Evolutionary conservation across 1,140 invertebrate genomes (phyloP), one percentile per base, ranked within the genome.

Genomic region (Habropoda laboriosa): DNA sequence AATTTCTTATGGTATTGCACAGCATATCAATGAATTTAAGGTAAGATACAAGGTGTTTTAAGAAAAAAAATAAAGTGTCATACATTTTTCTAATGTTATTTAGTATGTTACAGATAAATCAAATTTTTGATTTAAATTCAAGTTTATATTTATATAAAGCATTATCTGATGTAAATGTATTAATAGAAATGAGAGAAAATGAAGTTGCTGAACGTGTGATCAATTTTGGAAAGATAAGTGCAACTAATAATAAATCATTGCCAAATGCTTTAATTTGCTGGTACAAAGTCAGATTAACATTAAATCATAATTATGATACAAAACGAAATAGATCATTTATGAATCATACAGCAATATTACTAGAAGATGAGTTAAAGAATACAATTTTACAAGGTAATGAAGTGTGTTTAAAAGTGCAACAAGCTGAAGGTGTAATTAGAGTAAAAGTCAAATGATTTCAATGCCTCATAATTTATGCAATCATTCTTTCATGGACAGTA

Each of bases 11-110:
- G 79, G 82, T n/a, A 91, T 94, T 55, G 92, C 93, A 35, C 87
- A 93, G 68, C 91, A 91, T 64, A 94, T 94, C 71, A 94, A 94
- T 73, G 81, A 91, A 74, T 94, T 90, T 76, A 90, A 93, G 90
- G 94, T 94, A 64, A 81, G 10, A 66, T 32, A 10, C n/a, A 42
- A 24, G n/a, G 3, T 16, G 35, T 10, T 30, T 24, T 5, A 42
- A 27, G 55, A 32, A 72, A 71, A 8, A 72, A 12, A 67, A 57
- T 30, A 21, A 40, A 61, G 21, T 77, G 58, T 80, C 10, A 53
- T 47, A 53, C 38, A 76, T 68, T 64, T 64, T 4, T 67, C 0
- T 47, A n/a, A 45, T 51, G 16, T 42, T 12, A 80, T 72, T 79
- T 79, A 35, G 49, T 45, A 4, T 71, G 42, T 81, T 88, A 42